Conservation (phyloP, 1,140 invertebrate species). For the Cotesia glomerata region DNA sequence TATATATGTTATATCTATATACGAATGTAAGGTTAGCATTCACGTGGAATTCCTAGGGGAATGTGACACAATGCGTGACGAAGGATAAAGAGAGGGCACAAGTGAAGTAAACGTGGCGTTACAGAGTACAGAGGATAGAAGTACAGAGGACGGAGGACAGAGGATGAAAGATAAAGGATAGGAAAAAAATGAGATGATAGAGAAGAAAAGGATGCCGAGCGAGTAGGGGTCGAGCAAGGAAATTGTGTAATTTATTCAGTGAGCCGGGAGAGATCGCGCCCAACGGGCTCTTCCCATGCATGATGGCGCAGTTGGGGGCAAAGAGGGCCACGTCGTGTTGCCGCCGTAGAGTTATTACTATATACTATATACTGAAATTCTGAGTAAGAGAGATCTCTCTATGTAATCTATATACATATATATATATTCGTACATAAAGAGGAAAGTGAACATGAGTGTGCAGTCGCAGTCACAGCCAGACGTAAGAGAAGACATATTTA, state of each 20-base stretch:
- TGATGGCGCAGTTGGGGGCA: conserved; percentile 1
- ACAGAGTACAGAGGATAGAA: too few relatives aligned
- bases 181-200: neutral
- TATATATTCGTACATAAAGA: neutral
- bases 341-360: too few relatives aligned
- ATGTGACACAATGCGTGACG: conserved; percentile 30
- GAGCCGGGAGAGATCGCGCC: conserved; percentile 31
- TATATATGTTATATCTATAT: neutral
- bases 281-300: conserved; percentile 24
- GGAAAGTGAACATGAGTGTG: neutral
- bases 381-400: neutral
- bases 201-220: neutral
- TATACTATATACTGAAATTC: neutral
- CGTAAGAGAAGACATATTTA: conserved; percentile 3
- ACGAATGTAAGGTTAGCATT: conserved; percentile 20
- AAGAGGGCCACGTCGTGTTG: too few relatives aligned
- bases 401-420: too few relatives aligned
- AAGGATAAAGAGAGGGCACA: neutral
- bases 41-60: neutral
- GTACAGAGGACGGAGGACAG: too few relatives aligned
- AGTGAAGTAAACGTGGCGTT: too few relatives aligned
- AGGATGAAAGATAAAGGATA: neutral
- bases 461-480: neutral
- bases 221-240: conserved; percentile 31
- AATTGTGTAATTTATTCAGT: conserved; percentile 48